Conservation (phyloP, 2,797 vertebrate genomes). For the Epinephelus awoara region DNA sequence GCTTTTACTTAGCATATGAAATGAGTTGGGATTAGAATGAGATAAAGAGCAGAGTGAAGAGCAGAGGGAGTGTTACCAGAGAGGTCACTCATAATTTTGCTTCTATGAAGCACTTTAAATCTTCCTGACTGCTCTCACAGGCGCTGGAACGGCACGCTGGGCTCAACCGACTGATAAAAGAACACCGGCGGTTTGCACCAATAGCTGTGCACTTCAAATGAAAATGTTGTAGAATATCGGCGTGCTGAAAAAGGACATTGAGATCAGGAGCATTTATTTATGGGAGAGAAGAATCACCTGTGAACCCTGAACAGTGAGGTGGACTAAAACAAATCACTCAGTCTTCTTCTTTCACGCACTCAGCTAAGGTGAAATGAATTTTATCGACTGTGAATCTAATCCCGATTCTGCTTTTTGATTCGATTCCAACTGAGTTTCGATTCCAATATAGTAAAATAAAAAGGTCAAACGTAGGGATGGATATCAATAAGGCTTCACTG, state of each 20-base stretch:
- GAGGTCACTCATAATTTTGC: conserved; percentile 80
- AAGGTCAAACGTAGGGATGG: no score
- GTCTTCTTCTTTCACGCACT: conserved; percentile 17
- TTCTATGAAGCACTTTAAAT: conserved; percentile 78
- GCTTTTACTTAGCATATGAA: conserved; percentile 86
- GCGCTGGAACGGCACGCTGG: conserved; percentile 47
- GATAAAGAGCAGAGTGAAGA: conserved; percentile 78
- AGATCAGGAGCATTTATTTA: conserved; percentile 35
- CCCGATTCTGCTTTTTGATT: no score
- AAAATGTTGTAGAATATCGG: conserved; percentile 65
- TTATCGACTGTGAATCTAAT: no score
- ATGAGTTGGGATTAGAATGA: conserved; percentile 83
- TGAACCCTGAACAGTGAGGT: conserved; percentile 21
- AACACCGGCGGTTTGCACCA: conserved; percentile 47
- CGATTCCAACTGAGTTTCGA: no score
- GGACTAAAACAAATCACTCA: conserved; percentile 15
- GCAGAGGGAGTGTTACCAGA: conserved; percentile 71
- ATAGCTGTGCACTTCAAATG: conserved; percentile 64
- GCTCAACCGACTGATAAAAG: conserved; percentile 61
- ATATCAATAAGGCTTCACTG: no score
- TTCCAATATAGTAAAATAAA: no score
- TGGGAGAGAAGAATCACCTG: conserved; percentile 24
- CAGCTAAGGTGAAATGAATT: no score
- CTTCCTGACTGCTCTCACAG: conserved; percentile 72
- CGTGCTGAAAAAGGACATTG: conserved; percentile 24